These are phyloP conservation scores for Cossypha heuglini DNA, from an alignment of 2,797 vertebrate genomes.

Conservation along the genomic window DNA sequence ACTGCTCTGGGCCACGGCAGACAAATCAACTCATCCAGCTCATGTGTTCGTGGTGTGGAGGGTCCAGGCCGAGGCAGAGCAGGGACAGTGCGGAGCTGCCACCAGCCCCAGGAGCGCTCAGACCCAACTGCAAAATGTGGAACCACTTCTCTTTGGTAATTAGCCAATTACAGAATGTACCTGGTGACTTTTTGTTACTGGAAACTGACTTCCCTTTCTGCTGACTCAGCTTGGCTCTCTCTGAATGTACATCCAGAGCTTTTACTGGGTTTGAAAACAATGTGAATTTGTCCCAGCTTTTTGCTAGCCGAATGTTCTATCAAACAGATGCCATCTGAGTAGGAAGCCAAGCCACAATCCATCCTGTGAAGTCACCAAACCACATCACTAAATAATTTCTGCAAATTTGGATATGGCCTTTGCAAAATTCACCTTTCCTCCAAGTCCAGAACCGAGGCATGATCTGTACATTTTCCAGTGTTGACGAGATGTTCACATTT, in stretches of 20 bases:
- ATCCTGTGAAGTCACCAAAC: neutral
- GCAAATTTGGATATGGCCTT: conserved; percentile 68
- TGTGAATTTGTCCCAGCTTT: neutral
- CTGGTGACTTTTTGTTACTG: conserved; percentile 31
- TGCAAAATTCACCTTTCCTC: conserved; percentile 64
- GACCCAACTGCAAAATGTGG: neutral
- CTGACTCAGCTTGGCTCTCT: neutral
- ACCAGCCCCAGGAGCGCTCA: neutral
- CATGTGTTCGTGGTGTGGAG: neutral
- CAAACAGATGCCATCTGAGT: conserved; percentile 2
- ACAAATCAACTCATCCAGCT: neutral
- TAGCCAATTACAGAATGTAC: neutral
- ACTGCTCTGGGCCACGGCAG: neutral
- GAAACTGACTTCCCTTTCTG: conserved; percentile 52
- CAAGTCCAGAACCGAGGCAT: conserved; percentile 5
- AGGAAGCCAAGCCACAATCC: conserved; percentile 45
- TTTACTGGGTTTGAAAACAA: neutral
- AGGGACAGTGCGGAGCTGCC: conserved; percentile 17
- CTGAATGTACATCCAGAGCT: conserved; percentile 29
- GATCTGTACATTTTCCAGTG: conserved; percentile 36
- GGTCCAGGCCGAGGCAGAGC: neutral
- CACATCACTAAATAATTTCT: neutral
- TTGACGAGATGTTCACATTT: conserved; percentile 36
- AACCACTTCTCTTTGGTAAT: conserved; percentile 6
- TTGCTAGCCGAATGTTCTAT: neutral